Evolutionary conservation across 2,113 vertebrate genomes (phyloP).

Genomic region (Poicephalus meyeri): DNA sequence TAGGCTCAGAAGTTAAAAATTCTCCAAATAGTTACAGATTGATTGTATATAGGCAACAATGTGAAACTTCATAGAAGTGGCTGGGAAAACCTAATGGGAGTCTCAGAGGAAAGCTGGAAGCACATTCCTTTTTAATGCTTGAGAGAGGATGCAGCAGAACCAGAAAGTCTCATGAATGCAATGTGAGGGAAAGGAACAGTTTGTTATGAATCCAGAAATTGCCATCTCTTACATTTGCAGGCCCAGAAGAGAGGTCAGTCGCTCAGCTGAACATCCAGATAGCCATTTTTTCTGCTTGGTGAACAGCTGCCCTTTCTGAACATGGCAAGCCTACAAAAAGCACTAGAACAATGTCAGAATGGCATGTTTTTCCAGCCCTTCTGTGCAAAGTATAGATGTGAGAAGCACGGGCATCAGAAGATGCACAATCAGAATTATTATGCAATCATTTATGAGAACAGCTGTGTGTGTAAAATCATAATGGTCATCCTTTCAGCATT

Average conservation of each 20-base stretch:
- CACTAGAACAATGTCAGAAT: background rate
- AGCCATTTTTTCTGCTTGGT: background rate
- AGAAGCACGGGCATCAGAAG: background rate
- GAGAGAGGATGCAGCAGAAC: background rate
- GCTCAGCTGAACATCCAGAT: background rate
- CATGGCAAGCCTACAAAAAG: background rate
- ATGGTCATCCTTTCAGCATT: background rate
- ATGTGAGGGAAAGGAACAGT: background rate
- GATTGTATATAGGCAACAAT: background rate
- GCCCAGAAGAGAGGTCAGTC: background rate
- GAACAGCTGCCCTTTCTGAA: slow-evolving; percentile 10
- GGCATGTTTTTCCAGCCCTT: background rate
- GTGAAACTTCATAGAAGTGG: background rate
- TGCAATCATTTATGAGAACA: background rate
- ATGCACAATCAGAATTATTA: background rate
- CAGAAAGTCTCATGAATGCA: background rate
- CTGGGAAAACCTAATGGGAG: background rate
- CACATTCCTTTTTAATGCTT: background rate
- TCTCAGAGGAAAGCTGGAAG: background rate
- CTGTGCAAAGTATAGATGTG: background rate
- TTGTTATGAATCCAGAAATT: background rate
- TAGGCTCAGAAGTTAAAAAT: background rate
- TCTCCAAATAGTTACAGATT: background rate
- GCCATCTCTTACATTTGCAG: background rate
- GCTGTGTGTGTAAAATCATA: background rate